Evolutionary conservation across 2,888 invertebrate species (phyloP), one percentile per base, ranked within the genome.

Genomic region (Xanthostigma xanthostigma): DNA sequence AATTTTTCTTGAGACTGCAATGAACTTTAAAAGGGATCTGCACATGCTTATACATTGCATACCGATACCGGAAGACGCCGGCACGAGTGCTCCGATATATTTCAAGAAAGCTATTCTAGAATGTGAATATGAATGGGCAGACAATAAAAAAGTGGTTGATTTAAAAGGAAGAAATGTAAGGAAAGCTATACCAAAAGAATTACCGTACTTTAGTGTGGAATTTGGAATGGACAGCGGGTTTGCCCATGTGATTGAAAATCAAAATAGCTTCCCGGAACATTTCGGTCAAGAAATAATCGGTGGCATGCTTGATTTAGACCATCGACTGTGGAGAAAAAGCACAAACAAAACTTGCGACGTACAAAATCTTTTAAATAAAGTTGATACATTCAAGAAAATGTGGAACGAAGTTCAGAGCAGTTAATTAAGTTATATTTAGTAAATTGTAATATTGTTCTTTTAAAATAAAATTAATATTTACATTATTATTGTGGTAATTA

Each of bases 61-160:
- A 9, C 94, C 97, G 0, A 58, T 94, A 51, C 82, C 85, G 4
- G 75, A 77, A 57, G 88, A 91, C 65, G 74, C 81, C 13, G 92
- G 90, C 1, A 91, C 93, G 58, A 71, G 85, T 69, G 90, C 92
- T 4, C 90, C 95, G 0, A 93, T 97, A 60, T 97, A 94, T 67
- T 97, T 97, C 66, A 95, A 95, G 76, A 98, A 98, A 75, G 96
- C 95, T 0, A 80, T 98, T 49, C 75, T 89, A 58, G 97, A 98
- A 64, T 91, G 90, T 54, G 97, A 95, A 68, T 77, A 79, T 13
- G 95, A 96, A 67, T 98, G 96, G 95, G 78, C 90, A 5, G 82
- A 84, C 60, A 98, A 98, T 64, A 94, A 92, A 63, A 96, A 97
- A 71, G 62, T 93, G 36, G 75, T 92, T 1, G 79, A 84, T 45